phyloP scores from a whole-genome alignment of 2,113 vertebrate genomes.

The Oncorhynchus gorbuscha region DNA sequence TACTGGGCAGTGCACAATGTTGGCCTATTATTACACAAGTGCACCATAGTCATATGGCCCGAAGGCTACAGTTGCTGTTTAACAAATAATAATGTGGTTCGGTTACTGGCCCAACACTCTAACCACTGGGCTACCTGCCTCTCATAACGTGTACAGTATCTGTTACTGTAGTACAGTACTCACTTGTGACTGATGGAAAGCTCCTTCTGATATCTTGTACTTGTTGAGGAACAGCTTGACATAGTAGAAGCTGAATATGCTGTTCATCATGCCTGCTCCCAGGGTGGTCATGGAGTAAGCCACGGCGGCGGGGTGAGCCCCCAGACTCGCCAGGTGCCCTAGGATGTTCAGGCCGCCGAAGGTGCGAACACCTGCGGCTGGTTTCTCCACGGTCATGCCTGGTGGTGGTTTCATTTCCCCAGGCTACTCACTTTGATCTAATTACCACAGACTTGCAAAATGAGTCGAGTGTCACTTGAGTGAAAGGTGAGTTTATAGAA shows the following conservation, averaged over 20 bases:
- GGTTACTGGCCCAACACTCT: too few species aligned
- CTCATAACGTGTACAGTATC: neutral
- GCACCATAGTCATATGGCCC: too few species aligned
- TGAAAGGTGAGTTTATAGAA: too few species aligned
- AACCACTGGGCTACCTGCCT: too few species aligned
- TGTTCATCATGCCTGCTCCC: slow-evolving; percentile 86
- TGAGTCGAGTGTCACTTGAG: too few species aligned
- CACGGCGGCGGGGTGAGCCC: slow-evolving; percentile 73
- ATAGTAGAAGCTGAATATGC: slow-evolving; percentile 90
- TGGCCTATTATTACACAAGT: too few species aligned
- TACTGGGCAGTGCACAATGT: too few species aligned
- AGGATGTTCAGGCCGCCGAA: slow-evolving; percentile 37
- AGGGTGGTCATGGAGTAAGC: slow-evolving; percentile 88
- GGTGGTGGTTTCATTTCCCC: neutral
- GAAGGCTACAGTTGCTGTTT: neutral
- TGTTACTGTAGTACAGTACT: slow-evolving; percentile 12
- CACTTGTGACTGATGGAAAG: slow-evolving; percentile 87
- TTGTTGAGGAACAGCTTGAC: slow-evolving; percentile 87
- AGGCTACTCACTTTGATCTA: neutral
- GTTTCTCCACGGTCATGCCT: slow-evolving; percentile 21
- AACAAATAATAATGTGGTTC: neutral
- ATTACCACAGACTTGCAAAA: neutral
- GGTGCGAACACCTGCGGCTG: neutral
- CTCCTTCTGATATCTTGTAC: slow-evolving; percentile 83
- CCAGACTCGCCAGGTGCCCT: slow-evolving; percentile 45